Evolutionary conservation across 2,113 vertebrate genomes (phyloP), one percentile per base, ranked within the genome.

Genomic region (Pseudopodoces humilis): DNA sequence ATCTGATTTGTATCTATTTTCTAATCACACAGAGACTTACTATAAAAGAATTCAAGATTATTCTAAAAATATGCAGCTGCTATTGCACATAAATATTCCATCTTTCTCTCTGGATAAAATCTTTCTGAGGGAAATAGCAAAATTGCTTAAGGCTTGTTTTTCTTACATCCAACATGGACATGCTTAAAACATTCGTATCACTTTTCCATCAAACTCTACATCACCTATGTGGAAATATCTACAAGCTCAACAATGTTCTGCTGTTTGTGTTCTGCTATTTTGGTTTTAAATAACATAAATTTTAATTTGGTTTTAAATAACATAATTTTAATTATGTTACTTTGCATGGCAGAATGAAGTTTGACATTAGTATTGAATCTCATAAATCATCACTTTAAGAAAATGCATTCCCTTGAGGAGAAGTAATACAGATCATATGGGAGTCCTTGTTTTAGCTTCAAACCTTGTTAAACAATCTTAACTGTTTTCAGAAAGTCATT

Each of bases 1-100:
- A 90, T 84, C 75, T 72, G 86, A 67, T 90, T 96, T 68, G 24
- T 93, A 97, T 92, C 82, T 93, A 69, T 68, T 86, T 86, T 89
- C 78, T 87, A 92, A 95, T 86, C 72, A 88, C 33, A 47, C 55
- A 71, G 39, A 88, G 37, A 46, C 28, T 82, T 74, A 56, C 24
- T 37, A 63, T 18, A 90, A 74, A 70, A 39, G 63, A 95, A 69
- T 71, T 62, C 20, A 74, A 91, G 94, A 78, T 72, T 58, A 86
- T 70, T 78, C 72, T 75, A 68, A 93, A 86, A 94, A 94, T 88
- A 88, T 13, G 31, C 76, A 68, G 72, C 64, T 90, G 68, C 69
- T 93, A 43, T 28, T 60, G 69, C 83, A 84, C 49, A 74, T 64
- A 79, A 75, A 86, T 68, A 71, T 12, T 64, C 52, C 33, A 20